Percentiles rank a stretch among this genome's conserved stretches.
Evolutionary conservation across 1,140 invertebrate species (phyloP).

Genomic region (Penaeus vannamei): DNA sequence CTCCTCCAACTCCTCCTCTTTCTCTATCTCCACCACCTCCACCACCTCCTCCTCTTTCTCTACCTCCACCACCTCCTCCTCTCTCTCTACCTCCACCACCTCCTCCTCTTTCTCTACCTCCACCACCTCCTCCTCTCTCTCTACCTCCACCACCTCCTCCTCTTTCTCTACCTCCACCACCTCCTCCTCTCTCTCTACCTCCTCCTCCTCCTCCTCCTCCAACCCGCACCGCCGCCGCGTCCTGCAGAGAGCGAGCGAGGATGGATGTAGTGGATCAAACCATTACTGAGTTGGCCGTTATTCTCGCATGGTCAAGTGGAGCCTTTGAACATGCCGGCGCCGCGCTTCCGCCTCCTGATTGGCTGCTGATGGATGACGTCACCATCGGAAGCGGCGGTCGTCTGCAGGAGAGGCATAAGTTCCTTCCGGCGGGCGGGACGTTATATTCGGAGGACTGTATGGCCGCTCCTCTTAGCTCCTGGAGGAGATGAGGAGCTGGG

Average conservation of each 20-base stretch:
- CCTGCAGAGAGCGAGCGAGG: neutral
- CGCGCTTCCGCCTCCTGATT: conserved; percentile 48
- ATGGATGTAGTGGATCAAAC: conserved; percentile 55
- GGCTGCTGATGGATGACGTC: conserved; percentile 62
- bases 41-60: neutral
- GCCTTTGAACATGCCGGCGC: conserved; percentile 52
- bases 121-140: neutral
- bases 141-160: neutral
- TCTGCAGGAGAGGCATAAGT: conserved; percentile 64
- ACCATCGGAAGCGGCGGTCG: conserved; percentile 61
- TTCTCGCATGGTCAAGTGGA: conserved; percentile 64
- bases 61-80: neutral
- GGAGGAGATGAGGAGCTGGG: too few species aligned
- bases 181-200: neutral
- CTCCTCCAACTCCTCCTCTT: neutral
- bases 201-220: neutral
- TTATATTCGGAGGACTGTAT: neutral
- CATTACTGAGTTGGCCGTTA: conserved; percentile 57
- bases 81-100: neutral
- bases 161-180: neutral
- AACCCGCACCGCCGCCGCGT: neutral
- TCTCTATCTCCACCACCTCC: neutral
- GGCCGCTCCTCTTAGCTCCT: too few species aligned
- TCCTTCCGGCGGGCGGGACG: conserved; percentile 41
- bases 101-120: too few species aligned